These are phyloP conservation scores for Syrphus vitripennis DNA, from an alignment of 2,888 invertebrate genomes.

Conservation along the genomic window DNA sequence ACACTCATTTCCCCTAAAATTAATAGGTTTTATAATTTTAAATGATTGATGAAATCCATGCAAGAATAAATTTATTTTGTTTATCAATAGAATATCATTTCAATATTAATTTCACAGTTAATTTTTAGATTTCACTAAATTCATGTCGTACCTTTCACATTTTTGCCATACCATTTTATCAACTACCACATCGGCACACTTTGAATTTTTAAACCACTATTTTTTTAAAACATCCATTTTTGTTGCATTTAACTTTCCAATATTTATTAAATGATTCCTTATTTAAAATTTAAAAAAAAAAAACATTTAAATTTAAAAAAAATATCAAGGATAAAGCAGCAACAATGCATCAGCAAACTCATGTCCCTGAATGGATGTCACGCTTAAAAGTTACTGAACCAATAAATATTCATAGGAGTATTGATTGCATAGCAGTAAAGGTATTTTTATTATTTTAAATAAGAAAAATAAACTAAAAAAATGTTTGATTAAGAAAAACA, in stretches of 20 bases:
- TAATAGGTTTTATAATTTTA: not conserved
- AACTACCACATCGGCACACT: not conserved
- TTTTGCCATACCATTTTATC: not conserved
- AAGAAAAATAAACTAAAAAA: not conserved
- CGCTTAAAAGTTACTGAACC: conserved; percentile 83
- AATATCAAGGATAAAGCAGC: conserved; percentile 62
- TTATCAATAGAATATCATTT: not conserved
- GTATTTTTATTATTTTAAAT: conserved; percentile 74
- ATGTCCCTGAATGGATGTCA: conserved; percentile 86
- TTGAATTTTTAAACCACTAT: not conserved
- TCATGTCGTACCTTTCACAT: not conserved
- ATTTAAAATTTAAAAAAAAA: not conserved
- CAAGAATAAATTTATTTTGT: not conserved
- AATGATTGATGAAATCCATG: not conserved
- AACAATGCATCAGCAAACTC: conserved; percentile 71
- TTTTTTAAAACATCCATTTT: not conserved
- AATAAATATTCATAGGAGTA: conserved; percentile 87
- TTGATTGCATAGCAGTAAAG: conserved; percentile 89
- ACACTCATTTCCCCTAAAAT: no score
- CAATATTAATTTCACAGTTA: not conserved
- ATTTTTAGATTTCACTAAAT: not conserved
- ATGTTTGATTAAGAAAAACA: conserved; percentile 29
- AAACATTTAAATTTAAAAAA: not conserved
- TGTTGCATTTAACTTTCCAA: not conserved
- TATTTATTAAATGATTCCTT: no score